Conservation (phyloP, 2,888 invertebrate species). For the Argynnis bischoffii region DNA sequence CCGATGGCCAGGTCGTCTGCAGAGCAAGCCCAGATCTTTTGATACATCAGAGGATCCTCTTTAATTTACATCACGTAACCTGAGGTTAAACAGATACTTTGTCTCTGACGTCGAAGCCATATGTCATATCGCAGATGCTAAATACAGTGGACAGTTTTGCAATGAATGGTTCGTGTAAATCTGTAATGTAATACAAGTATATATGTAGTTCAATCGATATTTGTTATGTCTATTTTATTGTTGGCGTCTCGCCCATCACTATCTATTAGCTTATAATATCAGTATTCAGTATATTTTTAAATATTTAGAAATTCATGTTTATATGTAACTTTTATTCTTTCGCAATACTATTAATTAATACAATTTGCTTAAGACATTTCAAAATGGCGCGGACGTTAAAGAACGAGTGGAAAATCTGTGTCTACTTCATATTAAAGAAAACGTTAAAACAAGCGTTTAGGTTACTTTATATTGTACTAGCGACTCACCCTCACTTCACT, state of each 20-base stretch:
- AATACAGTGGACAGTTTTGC: conserved; percentile 10
- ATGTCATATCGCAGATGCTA: conserved; percentile 15
- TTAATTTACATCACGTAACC: conserved; percentile 30
- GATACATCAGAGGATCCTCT: conserved; percentile 37
- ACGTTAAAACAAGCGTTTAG: too few species aligned
- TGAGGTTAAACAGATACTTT: conserved; percentile 31
- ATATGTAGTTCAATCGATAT: conserved; percentile 20
- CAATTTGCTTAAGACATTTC: too few species aligned
- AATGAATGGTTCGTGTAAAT: conserved; percentile 8
- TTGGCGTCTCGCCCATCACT: conserved; percentile 7
- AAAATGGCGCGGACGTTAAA: too few species aligned
- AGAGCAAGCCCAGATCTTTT: conserved; percentile 30
- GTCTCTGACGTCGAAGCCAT: conserved; percentile 15
- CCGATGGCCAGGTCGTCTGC: conserved; percentile 40
- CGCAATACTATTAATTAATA: too few species aligned
- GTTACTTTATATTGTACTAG: too few species aligned
- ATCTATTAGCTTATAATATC: conserved; percentile 1
- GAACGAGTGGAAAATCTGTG: too few species aligned
- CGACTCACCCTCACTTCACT: too few species aligned
- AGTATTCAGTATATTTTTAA: conserved; percentile 1
- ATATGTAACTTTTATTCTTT: neutral
- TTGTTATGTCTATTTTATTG: conserved; percentile 4
- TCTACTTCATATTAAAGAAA: too few species aligned
- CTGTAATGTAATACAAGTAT: neutral
- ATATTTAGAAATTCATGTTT: neutral